These are phyloP conservation scores for Frankliniella fusca DNA, from an alignment of 2,888 invertebrate genomes.

Conservation along the genomic window DNA sequence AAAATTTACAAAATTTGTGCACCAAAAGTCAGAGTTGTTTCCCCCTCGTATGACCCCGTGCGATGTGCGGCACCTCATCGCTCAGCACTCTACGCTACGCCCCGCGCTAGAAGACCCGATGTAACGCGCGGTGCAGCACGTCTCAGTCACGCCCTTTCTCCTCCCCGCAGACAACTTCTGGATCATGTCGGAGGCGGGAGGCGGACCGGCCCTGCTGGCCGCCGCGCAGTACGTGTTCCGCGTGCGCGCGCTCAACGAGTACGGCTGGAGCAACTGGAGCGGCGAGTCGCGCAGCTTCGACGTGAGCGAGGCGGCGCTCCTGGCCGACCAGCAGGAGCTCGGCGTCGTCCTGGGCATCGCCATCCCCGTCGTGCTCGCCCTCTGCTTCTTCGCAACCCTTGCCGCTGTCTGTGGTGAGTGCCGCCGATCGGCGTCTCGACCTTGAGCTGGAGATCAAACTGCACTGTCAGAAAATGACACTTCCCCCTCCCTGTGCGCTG, in stretches of 20 bases:
- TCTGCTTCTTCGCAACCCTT: conserved; percentile 48
- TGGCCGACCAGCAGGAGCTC: conserved; percentile 53
- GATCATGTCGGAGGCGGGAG: conserved; percentile 65
- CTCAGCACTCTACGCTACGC: too few species aligned
- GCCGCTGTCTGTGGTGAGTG: conserved; percentile 54
- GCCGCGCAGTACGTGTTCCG: conserved; percentile 65
- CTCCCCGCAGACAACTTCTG: conserved; percentile 65
- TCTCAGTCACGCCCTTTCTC: conserved; percentile 29
- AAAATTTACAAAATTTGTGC: too few species aligned
- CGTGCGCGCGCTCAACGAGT: conserved; percentile 71
- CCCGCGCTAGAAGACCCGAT: too few species aligned
- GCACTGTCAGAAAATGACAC: too few species aligned
- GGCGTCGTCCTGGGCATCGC: conserved; percentile 61
- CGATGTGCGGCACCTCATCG: too few species aligned
- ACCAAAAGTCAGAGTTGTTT: too few species aligned
- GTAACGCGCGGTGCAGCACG: background rate
- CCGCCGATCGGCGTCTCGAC: conserved; percentile 1
- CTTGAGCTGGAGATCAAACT: background rate
- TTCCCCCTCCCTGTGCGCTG: conserved; percentile 39
- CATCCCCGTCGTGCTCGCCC: conserved; percentile 54
- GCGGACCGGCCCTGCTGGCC: conserved; percentile 57
- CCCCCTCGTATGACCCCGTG: too few species aligned
- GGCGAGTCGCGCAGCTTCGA: conserved; percentile 60
- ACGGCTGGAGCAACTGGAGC: conserved; percentile 80
- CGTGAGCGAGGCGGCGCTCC: conserved; percentile 50